These are phyloP conservation scores for Macropus fuliginosus DNA, from an alignment of 2,797 vertebrate genomes.

Conservation along the genomic window DNA sequence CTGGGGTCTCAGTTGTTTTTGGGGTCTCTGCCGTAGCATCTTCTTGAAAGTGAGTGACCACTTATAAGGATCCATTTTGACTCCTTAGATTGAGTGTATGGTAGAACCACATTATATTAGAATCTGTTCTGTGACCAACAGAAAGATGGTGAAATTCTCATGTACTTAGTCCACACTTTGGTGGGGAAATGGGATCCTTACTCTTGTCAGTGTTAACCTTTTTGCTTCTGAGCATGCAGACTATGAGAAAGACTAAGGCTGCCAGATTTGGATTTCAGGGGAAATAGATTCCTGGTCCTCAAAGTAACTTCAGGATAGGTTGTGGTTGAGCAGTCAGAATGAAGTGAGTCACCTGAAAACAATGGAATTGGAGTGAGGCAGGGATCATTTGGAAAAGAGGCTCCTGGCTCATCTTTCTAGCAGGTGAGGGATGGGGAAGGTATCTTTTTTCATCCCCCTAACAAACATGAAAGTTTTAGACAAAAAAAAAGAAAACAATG, in stretches of 20 bases:
- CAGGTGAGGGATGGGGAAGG: conserved; percentile 14
- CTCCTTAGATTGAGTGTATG: neutral
- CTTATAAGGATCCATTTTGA: neutral
- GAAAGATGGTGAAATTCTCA: neutral
- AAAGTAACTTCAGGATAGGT: neutral
- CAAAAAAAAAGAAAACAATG: neutral
- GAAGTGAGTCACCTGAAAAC: neutral
- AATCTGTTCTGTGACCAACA: neutral
- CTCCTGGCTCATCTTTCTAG: neutral
- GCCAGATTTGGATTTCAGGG: neutral
- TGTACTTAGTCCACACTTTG: neutral
- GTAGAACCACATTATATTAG: neutral
- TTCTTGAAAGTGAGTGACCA: neutral
- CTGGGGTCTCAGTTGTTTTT: neutral
- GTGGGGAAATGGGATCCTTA: neutral
- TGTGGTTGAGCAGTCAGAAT: neutral
- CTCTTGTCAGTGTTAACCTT: neutral
- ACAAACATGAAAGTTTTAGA: neutral
- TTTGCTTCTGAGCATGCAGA: neutral
- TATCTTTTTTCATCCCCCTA: neutral
- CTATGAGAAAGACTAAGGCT: neutral
- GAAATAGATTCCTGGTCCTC: neutral
- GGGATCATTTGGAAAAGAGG: neutral
- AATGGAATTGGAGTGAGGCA: neutral
- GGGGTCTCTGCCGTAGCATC: neutral